phyloP scores from a whole-genome alignment of 2,113 vertebrate genomes.

The Pelusios castaneus region DNA sequence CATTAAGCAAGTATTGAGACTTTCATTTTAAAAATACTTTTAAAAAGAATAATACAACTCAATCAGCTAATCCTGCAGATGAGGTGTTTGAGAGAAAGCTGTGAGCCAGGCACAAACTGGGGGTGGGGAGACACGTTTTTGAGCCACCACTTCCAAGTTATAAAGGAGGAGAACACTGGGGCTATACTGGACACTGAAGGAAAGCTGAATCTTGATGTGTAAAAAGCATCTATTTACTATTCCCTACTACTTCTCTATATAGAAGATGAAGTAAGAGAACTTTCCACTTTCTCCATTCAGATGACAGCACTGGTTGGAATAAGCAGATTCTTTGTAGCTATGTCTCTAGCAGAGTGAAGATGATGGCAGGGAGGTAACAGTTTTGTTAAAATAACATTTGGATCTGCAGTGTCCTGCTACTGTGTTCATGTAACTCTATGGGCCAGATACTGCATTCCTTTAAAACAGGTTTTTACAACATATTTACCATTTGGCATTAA shows the following conservation, averaged over 20 bases:
- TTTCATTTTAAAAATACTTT: not conserved
- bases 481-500: not conserved
- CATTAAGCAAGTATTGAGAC: not conserved
- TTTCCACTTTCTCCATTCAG: not conserved
- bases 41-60: not conserved
- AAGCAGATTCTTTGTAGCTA: not conserved
- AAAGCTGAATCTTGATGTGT: not conserved
- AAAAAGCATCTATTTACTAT: not conserved
- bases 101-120: not conserved
- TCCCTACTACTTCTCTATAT: not conserved
- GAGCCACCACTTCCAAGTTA: not conserved
- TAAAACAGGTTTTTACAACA: not conserved
- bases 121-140: not conserved
- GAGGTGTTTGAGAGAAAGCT: not conserved
- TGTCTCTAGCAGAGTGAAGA: not conserved
- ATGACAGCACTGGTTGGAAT: not conserved
- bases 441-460: not conserved
- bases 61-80: not conserved
- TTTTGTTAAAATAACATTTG: not conserved
- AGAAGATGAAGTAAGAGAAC: not conserved
- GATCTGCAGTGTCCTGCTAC: not conserved
- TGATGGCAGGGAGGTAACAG: accelerated
- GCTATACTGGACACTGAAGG: not conserved
- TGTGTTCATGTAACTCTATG: not conserved
- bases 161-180: not conserved